A percentile compares a stretch with the other conserved stretches of the same genome.
Conservation (phyloP, 1,140 invertebrate genomes). For the roundworm (Caenorhabditis elegans) region WBcel235 BX284606.5:44001-44500, state of each 20-base stretch:
- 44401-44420: background rate
- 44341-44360: background rate
- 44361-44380: background rate
- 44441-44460: background rate
- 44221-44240: no score
- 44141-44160: no score
- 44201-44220: no score
- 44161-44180: no score
- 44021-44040: no score
- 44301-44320: background rate
- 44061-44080: no score
- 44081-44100: no score
- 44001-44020: background rate
- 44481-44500: background rate
- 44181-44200: no score
- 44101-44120: no score
- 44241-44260: background rate
- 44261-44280: slow-evolving; percentile 12
- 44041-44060: no score
- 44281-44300: background rate
- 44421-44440: background rate
- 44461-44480: no score
- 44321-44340: background rate
- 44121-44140: no score
- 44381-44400: background rate